Percentiles rank a stretch among this genome's conserved stretches.
Conservation (phyloP, 2,888 invertebrate genomes). For the Lithophane socia region DNA sequence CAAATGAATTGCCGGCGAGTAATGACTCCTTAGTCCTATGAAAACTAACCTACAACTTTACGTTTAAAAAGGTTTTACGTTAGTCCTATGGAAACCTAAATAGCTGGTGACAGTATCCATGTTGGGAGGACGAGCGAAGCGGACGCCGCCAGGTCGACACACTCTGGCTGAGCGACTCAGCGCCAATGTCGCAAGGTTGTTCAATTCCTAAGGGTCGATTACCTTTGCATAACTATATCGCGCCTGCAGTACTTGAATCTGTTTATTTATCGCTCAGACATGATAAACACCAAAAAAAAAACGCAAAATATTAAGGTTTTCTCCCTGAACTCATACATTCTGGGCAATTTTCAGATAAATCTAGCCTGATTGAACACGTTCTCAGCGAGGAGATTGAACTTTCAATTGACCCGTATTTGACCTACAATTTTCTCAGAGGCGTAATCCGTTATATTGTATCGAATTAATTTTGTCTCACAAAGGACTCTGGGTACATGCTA, state of each 20-base stretch:
- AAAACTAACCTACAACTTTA: neutral
- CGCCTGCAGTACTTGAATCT: constrained; percentile 60
- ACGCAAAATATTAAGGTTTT: constrained; percentile 25
- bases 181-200: constrained; percentile 76
- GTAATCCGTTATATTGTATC: constrained; percentile 40
- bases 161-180: constrained; percentile 62
- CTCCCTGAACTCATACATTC: constrained; percentile 7
- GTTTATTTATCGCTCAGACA: constrained; percentile 59
- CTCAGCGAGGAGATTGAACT: constrained; percentile 55
- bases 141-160: constrained; percentile 73
- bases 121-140: constrained; percentile 60
- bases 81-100: constrained; percentile 30
- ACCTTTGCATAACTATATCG: constrained; percentile 63
- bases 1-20: neutral
- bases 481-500: constrained; percentile 34
- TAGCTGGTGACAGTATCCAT: constrained; percentile 53
- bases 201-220: constrained; percentile 68
- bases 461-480: constrained; percentile 42
- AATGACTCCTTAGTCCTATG: neutral
- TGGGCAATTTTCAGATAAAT: constrained; percentile 38
- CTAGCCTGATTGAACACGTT: constrained; percentile 39
- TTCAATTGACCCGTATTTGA: constrained; percentile 63
- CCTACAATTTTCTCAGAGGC: constrained; percentile 51
- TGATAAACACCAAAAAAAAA: constrained; percentile 39
- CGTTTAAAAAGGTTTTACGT: neutral